A percentile compares a stretch with the other conserved stretches of the same genome.
Conservation (phyloP, 1,140 invertebrate species). For the Drosophila yakuba region DNA sequence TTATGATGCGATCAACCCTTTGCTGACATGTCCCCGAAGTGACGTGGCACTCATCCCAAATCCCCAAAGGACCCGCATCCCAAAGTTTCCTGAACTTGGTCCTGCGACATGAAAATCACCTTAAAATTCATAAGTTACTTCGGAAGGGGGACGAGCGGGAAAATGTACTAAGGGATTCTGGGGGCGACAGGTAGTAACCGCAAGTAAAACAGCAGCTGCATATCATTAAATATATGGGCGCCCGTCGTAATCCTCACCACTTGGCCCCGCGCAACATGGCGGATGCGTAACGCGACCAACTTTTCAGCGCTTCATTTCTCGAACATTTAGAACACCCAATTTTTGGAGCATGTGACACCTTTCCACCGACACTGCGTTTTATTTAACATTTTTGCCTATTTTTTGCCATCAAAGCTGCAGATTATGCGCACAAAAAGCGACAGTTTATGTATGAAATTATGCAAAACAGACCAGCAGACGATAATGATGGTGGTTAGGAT, state of each 20-base stretch:
- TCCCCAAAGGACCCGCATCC: slow-evolving; percentile 1
- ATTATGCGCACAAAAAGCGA: slow-evolving; percentile 70
- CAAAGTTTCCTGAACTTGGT: slow-evolving; percentile 21
- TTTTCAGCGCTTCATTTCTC: slow-evolving; percentile 77
- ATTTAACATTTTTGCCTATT: slow-evolving; percentile 39
- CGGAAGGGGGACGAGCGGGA: neutral
- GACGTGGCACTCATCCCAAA: slow-evolving; percentile 3
- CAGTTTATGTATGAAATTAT: slow-evolving; percentile 79
- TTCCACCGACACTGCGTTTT: slow-evolving; percentile 32
- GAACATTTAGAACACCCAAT: slow-evolving; percentile 61
- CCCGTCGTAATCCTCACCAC: slow-evolving; percentile 59
- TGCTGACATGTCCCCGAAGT: slow-evolving; percentile 48
- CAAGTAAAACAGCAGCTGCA: slow-evolving; percentile 72
- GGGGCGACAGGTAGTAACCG: slow-evolving; percentile 24
- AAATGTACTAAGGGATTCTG: neutral
- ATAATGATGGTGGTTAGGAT: slow-evolving; percentile 43
- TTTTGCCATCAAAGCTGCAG: slow-evolving; percentile 56
- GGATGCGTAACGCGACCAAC: slow-evolving; percentile 68
- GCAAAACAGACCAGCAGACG: slow-evolving; percentile 50
- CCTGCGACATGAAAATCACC: slow-evolving; percentile 68
- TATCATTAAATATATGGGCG: slow-evolving; percentile 75
- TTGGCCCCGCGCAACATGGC: slow-evolving; percentile 41
- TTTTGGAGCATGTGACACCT: slow-evolving; percentile 42
- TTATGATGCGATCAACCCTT: slow-evolving; percentile 69
- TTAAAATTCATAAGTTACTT: slow-evolving; percentile 81